Percentiles rank a stretch among this genome's conserved stretches.
Evolutionary conservation across 2,113 vertebrate species (phyloP).

Genomic region (Muscicapa adusta): DNA sequence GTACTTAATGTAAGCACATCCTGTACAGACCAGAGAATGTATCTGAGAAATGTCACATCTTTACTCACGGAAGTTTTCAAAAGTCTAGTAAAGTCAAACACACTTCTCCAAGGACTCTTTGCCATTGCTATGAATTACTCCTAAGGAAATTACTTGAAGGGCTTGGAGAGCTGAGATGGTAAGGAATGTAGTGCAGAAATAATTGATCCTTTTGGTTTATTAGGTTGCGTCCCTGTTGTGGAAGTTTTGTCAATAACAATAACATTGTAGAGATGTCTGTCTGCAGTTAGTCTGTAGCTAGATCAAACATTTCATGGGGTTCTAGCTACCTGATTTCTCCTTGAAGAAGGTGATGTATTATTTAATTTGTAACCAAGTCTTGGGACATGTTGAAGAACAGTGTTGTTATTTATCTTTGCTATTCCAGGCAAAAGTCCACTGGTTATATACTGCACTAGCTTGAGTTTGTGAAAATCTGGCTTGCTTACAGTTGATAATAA

Average conservation of each 20-base stretch:
- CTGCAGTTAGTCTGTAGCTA: slow-evolving; percentile 10
- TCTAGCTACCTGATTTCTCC: slow-evolving; percentile 38
- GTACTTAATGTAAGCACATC: background rate
- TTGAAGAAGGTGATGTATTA: slow-evolving; percentile 58
- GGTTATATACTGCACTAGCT: background rate
- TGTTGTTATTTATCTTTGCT: slow-evolving; percentile 34
- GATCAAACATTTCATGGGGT: slow-evolving; percentile 13
- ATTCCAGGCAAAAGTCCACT: background rate
- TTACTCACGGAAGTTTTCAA: background rate
- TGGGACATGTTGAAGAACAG: slow-evolving; percentile 11
- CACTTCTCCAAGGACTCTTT: slow-evolving; percentile 13
- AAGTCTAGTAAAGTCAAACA: background rate
- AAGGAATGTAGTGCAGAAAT: background rate
- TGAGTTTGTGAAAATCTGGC: background rate
- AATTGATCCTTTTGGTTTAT: slow-evolving; percentile 57
- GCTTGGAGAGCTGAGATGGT: background rate
- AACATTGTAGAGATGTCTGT: slow-evolving; percentile 18
- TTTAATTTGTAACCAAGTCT: slow-evolving; percentile 57
- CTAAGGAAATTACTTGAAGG: slow-evolving; percentile 6
- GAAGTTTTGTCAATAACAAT: slow-evolving; percentile 57
- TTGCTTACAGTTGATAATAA: background rate
- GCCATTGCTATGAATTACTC: background rate
- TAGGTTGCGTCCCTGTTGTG: slow-evolving; percentile 32
- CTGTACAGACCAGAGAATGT: background rate
- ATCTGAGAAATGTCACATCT: background rate